Conservation (phyloP, 2,797 vertebrate species). For the Euphonia xanthogaster region DNA sequence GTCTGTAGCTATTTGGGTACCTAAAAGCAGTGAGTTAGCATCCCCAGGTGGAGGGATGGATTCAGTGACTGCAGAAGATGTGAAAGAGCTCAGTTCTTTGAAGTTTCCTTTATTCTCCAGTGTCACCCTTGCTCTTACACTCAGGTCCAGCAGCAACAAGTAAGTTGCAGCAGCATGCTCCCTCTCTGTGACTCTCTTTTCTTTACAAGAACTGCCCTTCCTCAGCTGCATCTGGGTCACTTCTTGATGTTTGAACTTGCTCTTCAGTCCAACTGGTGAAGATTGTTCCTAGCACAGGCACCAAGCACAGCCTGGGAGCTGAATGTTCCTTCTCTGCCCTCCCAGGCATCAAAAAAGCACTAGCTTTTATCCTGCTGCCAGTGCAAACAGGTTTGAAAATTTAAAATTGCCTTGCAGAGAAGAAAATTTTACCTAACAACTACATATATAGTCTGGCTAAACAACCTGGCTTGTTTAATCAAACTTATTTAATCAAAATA, state of each 20-base stretch:
- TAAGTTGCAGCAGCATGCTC: not conserved
- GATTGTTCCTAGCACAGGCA: not conserved
- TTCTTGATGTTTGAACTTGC: not conserved
- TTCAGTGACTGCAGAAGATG: not conserved
- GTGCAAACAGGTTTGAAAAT: not conserved
- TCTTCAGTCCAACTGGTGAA: not conserved
- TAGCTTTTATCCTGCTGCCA: not conserved
- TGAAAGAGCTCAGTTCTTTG: not conserved
- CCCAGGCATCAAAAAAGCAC: not conserved
- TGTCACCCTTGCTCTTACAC: not conserved
- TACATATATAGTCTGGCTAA: not conserved
- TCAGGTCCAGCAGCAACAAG: not conserved
- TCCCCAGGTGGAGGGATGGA: fast-evolving
- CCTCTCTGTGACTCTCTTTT: not conserved
- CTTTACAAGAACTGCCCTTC: not conserved
- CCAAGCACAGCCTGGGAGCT: not conserved
- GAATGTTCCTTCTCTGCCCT: not conserved
- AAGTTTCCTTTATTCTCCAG: not conserved
- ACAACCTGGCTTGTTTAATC: not conserved
- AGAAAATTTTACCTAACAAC: not conserved
- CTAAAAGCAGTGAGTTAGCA: not conserved
- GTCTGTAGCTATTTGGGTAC: not conserved
- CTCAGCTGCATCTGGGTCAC: not conserved
- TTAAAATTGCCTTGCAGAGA: not conserved
- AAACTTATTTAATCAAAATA: not conserved